phyloP scores from a whole-genome alignment of 2,113 vertebrate genomes.

The Pelecanoides urinatrix region DNA sequence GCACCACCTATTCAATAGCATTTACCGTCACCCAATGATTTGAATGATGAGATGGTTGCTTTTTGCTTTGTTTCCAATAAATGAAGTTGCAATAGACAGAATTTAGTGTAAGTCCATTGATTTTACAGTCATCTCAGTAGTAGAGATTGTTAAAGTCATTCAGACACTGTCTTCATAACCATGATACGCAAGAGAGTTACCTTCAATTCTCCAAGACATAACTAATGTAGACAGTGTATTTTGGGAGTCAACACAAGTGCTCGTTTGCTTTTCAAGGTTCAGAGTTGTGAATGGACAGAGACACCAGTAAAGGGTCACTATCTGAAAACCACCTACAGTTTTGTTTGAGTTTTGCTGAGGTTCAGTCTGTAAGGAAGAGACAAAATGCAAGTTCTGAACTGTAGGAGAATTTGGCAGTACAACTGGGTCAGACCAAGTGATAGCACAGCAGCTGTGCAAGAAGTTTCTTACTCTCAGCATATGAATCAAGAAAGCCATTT shows the following conservation, averaged over 20 bases:
- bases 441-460: not conserved
- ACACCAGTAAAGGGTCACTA: not conserved
- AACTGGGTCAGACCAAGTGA: not conserved
- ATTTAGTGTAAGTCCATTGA: not conserved
- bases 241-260: not conserved
- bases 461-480: not conserved
- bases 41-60: not conserved
- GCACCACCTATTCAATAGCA: not conserved
- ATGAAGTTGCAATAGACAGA: not conserved
- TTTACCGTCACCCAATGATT: not conserved
- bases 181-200: not conserved
- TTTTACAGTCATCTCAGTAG: not conserved
- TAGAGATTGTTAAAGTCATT: not conserved
- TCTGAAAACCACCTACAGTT: not conserved
- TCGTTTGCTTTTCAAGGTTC: not conserved
- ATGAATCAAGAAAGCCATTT: conserved; percentile 7
- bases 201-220: not conserved
- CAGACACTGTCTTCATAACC: not conserved
- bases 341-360: not conserved
- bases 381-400: not conserved
- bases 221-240: not conserved
- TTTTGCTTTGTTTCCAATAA: not conserved
- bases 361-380: not conserved
- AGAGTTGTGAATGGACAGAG: not conserved
- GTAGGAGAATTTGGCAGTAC: not conserved